Evolutionary conservation across 2,797 vertebrate genomes (phyloP).

Genomic region (Falco peregrinus): DNA sequence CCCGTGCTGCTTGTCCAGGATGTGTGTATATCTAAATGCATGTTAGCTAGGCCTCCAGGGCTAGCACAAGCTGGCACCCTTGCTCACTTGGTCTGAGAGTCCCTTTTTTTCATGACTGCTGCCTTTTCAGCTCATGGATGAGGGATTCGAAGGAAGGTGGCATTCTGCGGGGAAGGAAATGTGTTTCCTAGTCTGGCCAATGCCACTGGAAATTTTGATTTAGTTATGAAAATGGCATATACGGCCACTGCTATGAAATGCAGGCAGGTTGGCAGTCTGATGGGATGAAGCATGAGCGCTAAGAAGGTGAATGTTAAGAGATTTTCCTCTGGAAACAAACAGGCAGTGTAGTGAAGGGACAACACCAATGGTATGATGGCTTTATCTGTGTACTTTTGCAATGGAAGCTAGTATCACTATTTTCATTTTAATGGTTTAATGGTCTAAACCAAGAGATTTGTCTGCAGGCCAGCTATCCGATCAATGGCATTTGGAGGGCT

Average conservation of each 20-base stretch:
- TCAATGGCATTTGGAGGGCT: neutral
- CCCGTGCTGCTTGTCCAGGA: neutral
- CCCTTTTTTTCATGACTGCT: neutral
- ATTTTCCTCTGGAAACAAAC: neutral
- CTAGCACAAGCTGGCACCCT: neutral
- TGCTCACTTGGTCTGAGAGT: neutral
- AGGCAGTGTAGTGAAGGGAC: neutral
- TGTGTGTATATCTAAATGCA: neutral
- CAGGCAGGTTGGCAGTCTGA: neutral
- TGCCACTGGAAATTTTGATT: neutral
- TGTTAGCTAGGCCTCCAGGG: neutral
- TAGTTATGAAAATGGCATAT: neutral
- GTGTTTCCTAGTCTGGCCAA: neutral
- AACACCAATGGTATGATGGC: neutral
- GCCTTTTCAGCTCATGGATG: neutral
- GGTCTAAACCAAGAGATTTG: neutral
- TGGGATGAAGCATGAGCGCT: neutral
- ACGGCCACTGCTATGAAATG: neutral
- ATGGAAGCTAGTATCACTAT: neutral
- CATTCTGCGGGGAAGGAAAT: neutral
- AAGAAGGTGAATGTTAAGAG: neutral
- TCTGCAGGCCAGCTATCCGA: neutral
- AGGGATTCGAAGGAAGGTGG: neutral
- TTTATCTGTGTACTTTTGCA: neutral
- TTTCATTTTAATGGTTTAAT: neutral